Percentiles rank a stretch among this genome's conserved stretches.
Conservation (phyloP, 2,888 invertebrate genomes). For the Cosmia trapezina region DNA sequence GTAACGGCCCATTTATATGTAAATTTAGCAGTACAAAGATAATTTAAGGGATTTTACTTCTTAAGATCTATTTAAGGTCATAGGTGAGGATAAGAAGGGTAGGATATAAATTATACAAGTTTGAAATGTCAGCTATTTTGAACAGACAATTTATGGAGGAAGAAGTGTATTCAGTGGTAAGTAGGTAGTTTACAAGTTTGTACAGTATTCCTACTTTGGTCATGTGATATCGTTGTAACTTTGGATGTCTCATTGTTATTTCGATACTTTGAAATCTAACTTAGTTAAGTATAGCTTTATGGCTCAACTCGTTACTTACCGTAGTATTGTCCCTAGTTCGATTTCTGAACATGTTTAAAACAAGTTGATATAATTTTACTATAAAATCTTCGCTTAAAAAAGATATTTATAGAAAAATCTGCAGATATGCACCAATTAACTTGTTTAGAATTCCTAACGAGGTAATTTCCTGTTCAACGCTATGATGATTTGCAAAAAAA, state of each 20-base stretch:
- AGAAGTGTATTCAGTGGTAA: too few species aligned
- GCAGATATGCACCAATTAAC: conserved; percentile 25
- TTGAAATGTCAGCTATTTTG: conserved; percentile 37
- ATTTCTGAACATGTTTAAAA: not conserved
- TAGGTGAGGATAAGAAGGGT: conserved; percentile 46
- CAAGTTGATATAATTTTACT: not conserved
- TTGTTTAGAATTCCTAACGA: not conserved
- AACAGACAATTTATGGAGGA: not conserved
- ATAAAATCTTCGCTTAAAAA: not conserved
- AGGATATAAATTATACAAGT: conserved; percentile 53
- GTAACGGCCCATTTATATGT: conserved; percentile 86
- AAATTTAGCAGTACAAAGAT: conserved; percentile 80
- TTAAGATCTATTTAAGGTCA: conserved; percentile 65
- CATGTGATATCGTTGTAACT: not conserved
- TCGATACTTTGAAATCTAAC: not conserved
- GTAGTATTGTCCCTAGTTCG: not conserved
- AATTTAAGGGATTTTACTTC: conserved; percentile 77
- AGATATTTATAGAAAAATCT: not conserved
- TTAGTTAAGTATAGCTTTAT: not conserved
- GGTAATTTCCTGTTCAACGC: not conserved
- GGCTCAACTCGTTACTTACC: not conserved
- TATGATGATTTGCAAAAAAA: conserved; percentile 5
- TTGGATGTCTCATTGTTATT: not conserved
- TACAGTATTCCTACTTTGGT: not conserved
- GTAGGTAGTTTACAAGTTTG: not conserved